Evolutionary conservation across 2,888 invertebrate genomes (phyloP).

Genomic region (Agrochola litura): DNA sequence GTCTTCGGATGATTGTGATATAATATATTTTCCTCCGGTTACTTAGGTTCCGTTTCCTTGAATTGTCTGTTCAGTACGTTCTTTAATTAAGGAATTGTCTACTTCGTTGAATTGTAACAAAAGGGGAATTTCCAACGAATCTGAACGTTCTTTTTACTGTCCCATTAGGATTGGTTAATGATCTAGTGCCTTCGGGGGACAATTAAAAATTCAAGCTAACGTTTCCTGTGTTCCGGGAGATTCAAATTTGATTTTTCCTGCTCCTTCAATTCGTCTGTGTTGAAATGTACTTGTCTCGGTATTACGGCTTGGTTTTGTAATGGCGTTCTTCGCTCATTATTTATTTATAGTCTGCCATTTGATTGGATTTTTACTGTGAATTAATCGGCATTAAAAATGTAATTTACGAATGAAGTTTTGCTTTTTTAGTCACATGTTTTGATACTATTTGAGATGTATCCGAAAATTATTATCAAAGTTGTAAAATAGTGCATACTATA

Average conservation of each 20-base stretch:
- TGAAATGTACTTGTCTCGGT: not conserved
- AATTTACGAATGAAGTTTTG: not conserved
- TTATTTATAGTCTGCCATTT: conserved; percentile 15
- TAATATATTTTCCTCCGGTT: conserved; percentile 11
- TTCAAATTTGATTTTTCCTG: conserved; percentile 23
- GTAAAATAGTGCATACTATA: too few relatives aligned
- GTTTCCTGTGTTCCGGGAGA: conserved; percentile 19
- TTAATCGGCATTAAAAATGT: conserved; percentile 7
- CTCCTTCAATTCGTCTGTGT: conserved; percentile 4
- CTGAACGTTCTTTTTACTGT: conserved; percentile 17
- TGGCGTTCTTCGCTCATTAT: conserved; percentile 1
- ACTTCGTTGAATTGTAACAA: conserved; percentile 30
- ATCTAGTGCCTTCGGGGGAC: conserved; percentile 41
- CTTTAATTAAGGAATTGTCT: conserved; percentile 12
- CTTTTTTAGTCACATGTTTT: not conserved
- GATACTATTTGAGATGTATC: not conserved
- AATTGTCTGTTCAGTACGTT: conserved; percentile 26
- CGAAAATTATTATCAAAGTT: not conserved
- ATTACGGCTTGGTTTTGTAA: conserved; percentile 16
- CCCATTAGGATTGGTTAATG: conserved; percentile 53
- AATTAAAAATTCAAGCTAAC: conserved; percentile 54
- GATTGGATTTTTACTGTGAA: conserved; percentile 37
- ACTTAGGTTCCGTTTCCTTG: conserved; percentile 24
- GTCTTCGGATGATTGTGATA: conserved; percentile 6
- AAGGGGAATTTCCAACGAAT: conserved; percentile 2